A percentile compares a stretch with the other conserved stretches of the same genome.
These are phyloP conservation scores for Euclidia mi DNA, from an alignment of 2,888 invertebrate species.

Conservation along the genomic window DNA sequence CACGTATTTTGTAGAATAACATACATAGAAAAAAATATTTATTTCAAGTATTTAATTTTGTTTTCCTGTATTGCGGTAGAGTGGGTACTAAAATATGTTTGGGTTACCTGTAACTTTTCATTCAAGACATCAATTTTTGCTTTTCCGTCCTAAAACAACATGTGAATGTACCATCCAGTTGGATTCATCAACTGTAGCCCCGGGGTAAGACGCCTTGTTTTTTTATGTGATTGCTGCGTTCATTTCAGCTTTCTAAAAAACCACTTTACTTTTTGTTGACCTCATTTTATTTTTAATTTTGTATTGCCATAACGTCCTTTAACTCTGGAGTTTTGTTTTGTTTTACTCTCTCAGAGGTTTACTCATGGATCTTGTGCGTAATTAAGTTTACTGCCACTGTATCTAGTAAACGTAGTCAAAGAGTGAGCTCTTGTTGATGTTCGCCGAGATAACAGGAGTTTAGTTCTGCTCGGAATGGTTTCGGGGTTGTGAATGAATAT, in stretches of 20 bases:
- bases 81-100: constrained; percentile 44
- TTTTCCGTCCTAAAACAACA: constrained; percentile 64
- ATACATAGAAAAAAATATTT: too few species aligned
- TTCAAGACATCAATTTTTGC: constrained; percentile 52
- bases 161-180: constrained; percentile 54
- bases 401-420: constrained; percentile 3
- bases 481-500: constrained; percentile 41
- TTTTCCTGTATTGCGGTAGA: too few species aligned
- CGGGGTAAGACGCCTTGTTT: constrained; percentile 61
- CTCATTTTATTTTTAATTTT: constrained; percentile 50
- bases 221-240: constrained; percentile 68
- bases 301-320: constrained; percentile 30
- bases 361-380: neutral
- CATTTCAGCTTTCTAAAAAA: constrained; percentile 60
- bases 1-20: too few species aligned
- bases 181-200: constrained; percentile 64
- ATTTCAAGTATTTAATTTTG: too few species aligned
- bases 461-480: constrained; percentile 34
- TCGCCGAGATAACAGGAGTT: constrained; percentile 21
- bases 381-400: neutral
- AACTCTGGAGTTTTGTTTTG: constrained; percentile 22
- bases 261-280: constrained; percentile 59
- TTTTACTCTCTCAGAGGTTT: neutral
- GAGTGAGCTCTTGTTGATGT: neutral
- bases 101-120: constrained; percentile 43